Base-by-base conservation (phyloP, 1,140 invertebrate genomes). In the Drosophila biarmipes region DNA sequence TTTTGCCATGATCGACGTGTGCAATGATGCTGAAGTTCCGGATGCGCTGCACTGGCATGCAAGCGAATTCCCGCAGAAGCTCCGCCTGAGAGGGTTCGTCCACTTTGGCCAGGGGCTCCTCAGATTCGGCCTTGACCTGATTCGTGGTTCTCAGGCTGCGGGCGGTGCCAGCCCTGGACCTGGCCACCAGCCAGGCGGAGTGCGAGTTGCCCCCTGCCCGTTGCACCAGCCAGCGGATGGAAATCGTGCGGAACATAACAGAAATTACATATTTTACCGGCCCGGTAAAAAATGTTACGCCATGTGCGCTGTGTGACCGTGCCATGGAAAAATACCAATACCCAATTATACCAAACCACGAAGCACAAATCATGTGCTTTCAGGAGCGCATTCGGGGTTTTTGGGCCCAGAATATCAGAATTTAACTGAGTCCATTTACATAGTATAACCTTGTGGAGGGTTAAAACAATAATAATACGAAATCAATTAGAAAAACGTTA, bases 1-100 rank as follows among this genome's bases (percentile, higher is more conserved):
- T 98, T 93, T 99, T 99, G 0, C 98, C 98, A 94, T 99, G 98
- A 92, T 99, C 98, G 14, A 99, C 96, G 93, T 99, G 98, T 35
- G 98, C 98, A 43, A 99, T 97, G 74, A 99, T 99, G 92, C 97
- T 96, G 89, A 99, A 99, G 92, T 99, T 99, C 40, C 98, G 93
- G 34, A 98, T 98, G 67, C 94, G 94, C 64, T 96, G 95, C 48
- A 95, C 87, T 4, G 96, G 95, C 8, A 92, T 92, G 27, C 92
- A 12, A 2, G 43, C 21, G 10, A 87, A 76, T 15, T 89, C 61
- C 1, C 52, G 69, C 38, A 82, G 29, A 8, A 87, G 55, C 11
- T 55, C 58, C 37, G 69, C 71, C 48, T 72, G 82, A 6, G 69
- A 38, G 15, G 24, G 8, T 6, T 63, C 37, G 15, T 10, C 15